These are phyloP conservation scores for Coregonus ussuriensis DNA, from an alignment of 2,797 vertebrate genomes.

Conservation along the genomic window DNA sequence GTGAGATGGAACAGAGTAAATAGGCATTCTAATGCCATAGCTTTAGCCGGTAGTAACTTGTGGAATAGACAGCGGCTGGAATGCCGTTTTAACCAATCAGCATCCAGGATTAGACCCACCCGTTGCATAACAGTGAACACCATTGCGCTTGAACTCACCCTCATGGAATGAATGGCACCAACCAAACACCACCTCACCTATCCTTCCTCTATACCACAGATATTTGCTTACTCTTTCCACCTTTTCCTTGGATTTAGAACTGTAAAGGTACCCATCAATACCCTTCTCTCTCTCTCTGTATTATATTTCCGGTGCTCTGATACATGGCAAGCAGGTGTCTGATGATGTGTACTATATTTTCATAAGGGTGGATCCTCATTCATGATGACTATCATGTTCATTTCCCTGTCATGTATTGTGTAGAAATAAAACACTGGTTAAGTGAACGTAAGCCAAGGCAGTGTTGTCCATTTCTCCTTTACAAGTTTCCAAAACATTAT, in stretches of 20 bases:
- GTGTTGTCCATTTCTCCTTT: conserved; percentile 41
- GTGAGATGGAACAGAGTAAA: too few relatives aligned
- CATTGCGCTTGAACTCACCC: conserved; percentile 22
- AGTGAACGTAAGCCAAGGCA: conserved; percentile 54
- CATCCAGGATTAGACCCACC: too few relatives aligned
- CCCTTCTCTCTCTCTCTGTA: conserved; percentile 61
- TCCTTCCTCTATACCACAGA: conserved; percentile 41
- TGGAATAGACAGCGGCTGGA: too few relatives aligned
- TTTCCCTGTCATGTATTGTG: conserved; percentile 81
- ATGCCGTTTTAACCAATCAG: too few relatives aligned
- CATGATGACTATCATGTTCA: conserved; percentile 75
- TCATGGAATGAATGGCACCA: conserved; percentile 35
- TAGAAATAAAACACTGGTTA: conserved; percentile 83
- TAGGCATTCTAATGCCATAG: too few relatives aligned
- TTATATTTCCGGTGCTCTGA: conserved; percentile 75
- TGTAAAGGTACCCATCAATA: conserved; percentile 63
- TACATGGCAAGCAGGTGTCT: conserved; percentile 72
- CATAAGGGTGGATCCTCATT: conserved; percentile 71
- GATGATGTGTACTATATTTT: conserved; percentile 74
- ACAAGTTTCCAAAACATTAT: background rate
- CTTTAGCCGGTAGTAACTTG: too few relatives aligned
- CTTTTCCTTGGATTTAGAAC: conserved; percentile 54
- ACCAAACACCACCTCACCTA: conserved; percentile 32
- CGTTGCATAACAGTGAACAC: conserved; percentile 30
- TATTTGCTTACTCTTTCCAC: conserved; percentile 44